Evolutionary conservation across 2,888 invertebrate species (phyloP).

Genomic region (Lithophane ornitopus): DNA sequence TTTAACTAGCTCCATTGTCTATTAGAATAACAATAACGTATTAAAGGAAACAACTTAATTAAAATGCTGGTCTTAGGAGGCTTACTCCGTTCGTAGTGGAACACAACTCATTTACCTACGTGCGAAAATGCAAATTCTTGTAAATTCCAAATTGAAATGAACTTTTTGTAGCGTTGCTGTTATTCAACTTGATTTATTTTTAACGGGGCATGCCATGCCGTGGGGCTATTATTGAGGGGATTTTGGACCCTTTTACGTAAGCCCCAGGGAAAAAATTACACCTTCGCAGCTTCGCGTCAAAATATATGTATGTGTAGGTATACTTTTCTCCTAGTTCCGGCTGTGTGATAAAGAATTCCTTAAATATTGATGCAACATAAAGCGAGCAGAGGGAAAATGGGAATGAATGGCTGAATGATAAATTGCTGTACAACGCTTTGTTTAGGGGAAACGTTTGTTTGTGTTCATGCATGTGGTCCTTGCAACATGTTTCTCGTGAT

Average conservation of each 20-base stretch:
- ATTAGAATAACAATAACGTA: conserved; percentile 31
- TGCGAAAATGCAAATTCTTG: conserved; percentile 39
- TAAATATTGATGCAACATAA: conserved; percentile 66
- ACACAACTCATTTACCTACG: conserved; percentile 44
- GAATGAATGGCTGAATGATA: conserved; percentile 60
- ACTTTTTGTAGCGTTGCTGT: conserved; percentile 59
- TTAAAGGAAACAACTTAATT: conserved; percentile 47
- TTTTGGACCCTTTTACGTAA: conserved; percentile 49
- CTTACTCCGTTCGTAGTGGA: neutral
- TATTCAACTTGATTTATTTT: conserved; percentile 72
- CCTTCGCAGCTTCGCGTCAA: conserved; percentile 34
- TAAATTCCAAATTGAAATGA: conserved; percentile 45
- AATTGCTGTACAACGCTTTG: conserved; percentile 53
- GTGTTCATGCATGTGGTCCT: conserved; percentile 33
- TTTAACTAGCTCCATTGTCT: conserved; percentile 31
- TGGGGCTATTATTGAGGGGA: conserved; percentile 71
- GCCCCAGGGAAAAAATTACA: conserved; percentile 60
- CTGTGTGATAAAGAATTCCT: conserved; percentile 61
- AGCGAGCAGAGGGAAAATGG: conserved; percentile 46
- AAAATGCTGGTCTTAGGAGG: conserved; percentile 27
- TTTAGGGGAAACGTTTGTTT: conserved; percentile 48
- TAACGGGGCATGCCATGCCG: conserved; percentile 63
- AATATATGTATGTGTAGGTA: conserved; percentile 26
- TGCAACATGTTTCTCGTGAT: conserved; percentile 37
- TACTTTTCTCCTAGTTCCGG: conserved; percentile 43